Base-by-base conservation (phyloP, 2,113 vertebrate species). In the Gulo gulo region DNA sequence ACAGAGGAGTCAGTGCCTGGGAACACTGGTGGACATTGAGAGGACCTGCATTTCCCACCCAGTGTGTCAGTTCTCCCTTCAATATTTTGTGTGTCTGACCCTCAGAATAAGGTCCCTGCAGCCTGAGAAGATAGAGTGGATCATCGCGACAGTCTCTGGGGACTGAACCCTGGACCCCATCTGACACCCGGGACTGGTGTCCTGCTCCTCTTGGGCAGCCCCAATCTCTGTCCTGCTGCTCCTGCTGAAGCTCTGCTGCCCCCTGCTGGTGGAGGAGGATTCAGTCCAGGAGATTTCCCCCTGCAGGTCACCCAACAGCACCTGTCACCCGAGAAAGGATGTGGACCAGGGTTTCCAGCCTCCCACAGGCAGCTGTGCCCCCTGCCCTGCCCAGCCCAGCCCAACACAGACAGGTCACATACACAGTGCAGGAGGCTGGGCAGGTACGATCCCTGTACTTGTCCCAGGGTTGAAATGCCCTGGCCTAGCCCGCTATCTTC, bases 401-500 rank as follows among this genome's bases (percentile, higher is more conserved):
- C 2, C 23, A 26, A 0, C 59, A 26, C 23, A 31, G 61, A 31
- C 36, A 42, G 55, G 20, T 73, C 21, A 13, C 20, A 42, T 73
- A 73, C 11, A 21, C 0, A 0, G 20, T 71, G 4, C 4, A 71
- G n/a, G 18, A 36, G n/a, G 8, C 8, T 36, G 67, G n/a, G 21
- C 18, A 71, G 8, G 20, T 21, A 18, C 1, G 20, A 71, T 71
- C 23, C 9, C 20, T 71, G 69, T 21, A 4, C 20, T 71, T 36
- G 20, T 36, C n/a, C n/a, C 4, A 23, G n/a, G n/a, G 21, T 23
- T 23, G n/a, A 71, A 71, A 39, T 71, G n/a, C n/a, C n/a, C 4
- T 39, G 57, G 20, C 21, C 57, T 23, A 57, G 7, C 57, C 21
- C 2, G 0, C 55, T 57, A 21, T 57, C 20, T 57, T 23, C 6